Evolutionary conservation across 2,113 vertebrate species (phyloP).

Genomic region (Ramphastos sulfuratus): DNA sequence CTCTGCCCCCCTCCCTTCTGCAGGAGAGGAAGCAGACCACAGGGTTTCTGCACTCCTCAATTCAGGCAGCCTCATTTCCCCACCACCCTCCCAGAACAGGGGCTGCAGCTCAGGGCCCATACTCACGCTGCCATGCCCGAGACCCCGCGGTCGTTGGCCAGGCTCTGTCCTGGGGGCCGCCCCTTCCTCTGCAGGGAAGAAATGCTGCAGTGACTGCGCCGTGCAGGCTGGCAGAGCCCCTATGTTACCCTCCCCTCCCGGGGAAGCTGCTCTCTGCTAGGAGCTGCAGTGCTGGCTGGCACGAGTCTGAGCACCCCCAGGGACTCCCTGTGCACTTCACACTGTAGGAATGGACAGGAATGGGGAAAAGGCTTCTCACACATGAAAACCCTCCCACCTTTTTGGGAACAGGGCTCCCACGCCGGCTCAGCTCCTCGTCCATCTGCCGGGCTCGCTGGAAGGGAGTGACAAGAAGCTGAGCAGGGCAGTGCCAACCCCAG

Average conservation of each 20-base stretch:
- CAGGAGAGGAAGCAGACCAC: neutral
- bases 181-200: conserved; percentile 85
- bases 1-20: neutral
- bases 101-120: neutral
- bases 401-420: conserved; percentile 87
- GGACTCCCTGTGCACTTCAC: fast-evolving
- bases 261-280: neutral
- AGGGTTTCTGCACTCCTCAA: neutral
- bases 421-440: conserved; percentile 86
- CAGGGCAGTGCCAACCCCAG: neutral
- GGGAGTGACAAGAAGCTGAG: neutral
- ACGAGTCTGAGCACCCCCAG: fast-evolving
- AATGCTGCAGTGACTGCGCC: neutral
- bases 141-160: conserved; percentile 74
- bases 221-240: too few species aligned
- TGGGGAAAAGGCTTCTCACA: neutral
- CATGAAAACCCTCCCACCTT: conserved; percentile 78
- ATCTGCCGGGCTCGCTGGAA: conserved; percentile 81
- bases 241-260: neutral
- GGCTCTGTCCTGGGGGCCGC: conserved; percentile 80
- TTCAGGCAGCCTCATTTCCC: neutral
- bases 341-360: neutral
- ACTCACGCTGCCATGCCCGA: conserved; percentile 73
- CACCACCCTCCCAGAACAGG: fast-evolving
- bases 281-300: neutral